Conservation (phyloP, 2,888 invertebrate species). For the Ochropleura leucogaster region DNA sequence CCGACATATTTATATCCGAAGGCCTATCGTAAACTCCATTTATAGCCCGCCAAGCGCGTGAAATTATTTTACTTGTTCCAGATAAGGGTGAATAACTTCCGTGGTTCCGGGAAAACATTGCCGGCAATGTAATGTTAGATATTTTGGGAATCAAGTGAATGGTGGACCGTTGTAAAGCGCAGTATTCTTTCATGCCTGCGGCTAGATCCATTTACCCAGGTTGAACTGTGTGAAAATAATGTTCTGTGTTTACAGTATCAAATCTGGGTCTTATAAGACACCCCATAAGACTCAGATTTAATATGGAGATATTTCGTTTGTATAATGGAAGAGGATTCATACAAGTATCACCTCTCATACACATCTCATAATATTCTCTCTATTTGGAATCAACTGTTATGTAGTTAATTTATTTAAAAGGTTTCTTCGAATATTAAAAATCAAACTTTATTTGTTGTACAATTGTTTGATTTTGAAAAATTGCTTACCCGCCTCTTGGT, state of each 20-base stretch:
- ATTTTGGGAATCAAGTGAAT: constrained; percentile 44
- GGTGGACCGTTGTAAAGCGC: constrained; percentile 38
- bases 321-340: not conserved
- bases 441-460: not conserved
- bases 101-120: constrained; percentile 52
- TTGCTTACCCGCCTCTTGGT: not conserved
- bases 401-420: too few species aligned
- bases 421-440: not conserved
- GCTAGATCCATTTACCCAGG: not conserved
- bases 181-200: not conserved
- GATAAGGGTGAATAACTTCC: constrained; percentile 60
- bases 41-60: constrained; percentile 64
- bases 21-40: constrained; percentile 67
- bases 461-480: not conserved
- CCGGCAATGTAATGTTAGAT: constrained; percentile 31
- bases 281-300: not conserved
- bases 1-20: constrained; percentile 59
- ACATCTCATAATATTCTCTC: not conserved
- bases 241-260: not conserved
- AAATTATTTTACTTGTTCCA: constrained; percentile 70
- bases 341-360: not conserved
- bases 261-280: too few species aligned
- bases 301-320: not conserved
- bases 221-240: not conserved
- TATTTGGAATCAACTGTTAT: not conserved